phyloP scores from a whole-genome alignment of 53 echinoderm and acorn worm species.

The Hippasteria phrygiana region DNA sequence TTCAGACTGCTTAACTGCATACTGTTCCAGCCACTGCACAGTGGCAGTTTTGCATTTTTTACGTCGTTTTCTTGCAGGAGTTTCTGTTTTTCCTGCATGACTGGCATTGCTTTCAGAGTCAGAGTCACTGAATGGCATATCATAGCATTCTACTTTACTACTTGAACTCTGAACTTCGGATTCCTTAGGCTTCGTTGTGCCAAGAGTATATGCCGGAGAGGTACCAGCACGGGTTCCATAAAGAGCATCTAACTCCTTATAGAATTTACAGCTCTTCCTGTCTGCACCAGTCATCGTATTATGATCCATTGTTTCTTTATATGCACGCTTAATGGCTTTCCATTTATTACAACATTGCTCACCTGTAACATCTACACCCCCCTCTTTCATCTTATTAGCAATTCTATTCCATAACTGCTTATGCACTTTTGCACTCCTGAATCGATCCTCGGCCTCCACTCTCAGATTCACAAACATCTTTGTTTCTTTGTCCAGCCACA shows the following conservation, averaged over 20 bases:
- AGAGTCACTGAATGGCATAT: too few relatives aligned
- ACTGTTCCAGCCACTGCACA: too few relatives aligned
- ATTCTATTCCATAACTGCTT: neutral
- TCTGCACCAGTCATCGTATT: neutral
- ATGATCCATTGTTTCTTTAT: neutral
- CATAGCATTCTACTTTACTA: too few relatives aligned
- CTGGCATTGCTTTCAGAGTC: too few relatives aligned
- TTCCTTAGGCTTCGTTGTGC: too few relatives aligned
- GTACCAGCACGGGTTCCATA: neutral
- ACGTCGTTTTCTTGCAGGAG: too few relatives aligned
- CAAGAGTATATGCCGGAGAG: too few relatives aligned
- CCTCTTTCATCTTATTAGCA: neutral
- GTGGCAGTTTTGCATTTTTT: too few relatives aligned
- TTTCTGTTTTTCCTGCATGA: too few relatives aligned
- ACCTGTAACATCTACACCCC: neutral
- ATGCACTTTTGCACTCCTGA: neutral
- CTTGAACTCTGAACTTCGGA: too few relatives aligned
- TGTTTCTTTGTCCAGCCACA: neutral
- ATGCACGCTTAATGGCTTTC: neutral
- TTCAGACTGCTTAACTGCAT: too few relatives aligned
- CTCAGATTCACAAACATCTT: neutral
- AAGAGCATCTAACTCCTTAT: neutral
- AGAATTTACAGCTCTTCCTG: neutral
- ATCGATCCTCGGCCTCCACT: neutral
- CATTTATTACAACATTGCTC: neutral